Evolutionary conservation across 2,113 vertebrate species (phyloP), one percentile per base, ranked within the genome.

Genomic region (Turdus rufiventris): DNA sequence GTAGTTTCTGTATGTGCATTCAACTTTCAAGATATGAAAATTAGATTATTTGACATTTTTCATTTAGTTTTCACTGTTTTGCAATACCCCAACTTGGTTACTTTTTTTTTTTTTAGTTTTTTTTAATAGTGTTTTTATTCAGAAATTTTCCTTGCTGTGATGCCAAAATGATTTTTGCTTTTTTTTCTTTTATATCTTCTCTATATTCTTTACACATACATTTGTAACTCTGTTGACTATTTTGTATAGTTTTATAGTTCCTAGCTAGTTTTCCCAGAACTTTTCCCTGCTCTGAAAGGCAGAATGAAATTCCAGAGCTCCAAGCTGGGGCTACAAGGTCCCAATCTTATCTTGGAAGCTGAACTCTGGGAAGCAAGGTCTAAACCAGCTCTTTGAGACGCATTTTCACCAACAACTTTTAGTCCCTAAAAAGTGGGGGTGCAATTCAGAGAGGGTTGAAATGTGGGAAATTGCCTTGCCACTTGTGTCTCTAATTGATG

Each of bases 81-180:
- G 36, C 60, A 92, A 88, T 78, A 90, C 31, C 8, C 38, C 24
- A 33, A 53, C 54, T 53, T 94, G 54, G 72, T 92, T 57, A 14
- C 3, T 19, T 29, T 60, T n/a, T 19, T 26, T 21, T 28, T 24
- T 89, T 92, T 87, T 26, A 92, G 54, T 26, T 21, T 28, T 24
- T 89, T 92, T 87, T 26, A 92, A 57, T 7, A 75, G 31, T 74
- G 73, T 29, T 20, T 95, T 97, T 85, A 76, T 90, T 40, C 57
- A 94, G 29, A 62, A 15, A 8, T 54, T 9, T 26, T 96, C 29
- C n/a, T 73, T 96, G 67, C 57, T 40, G 29, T 45, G 47, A 36
- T 53, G 17, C 33, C 1, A 1, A 25, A 33, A 72, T 36, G 26
- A 43, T 31, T 71, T 36, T 56, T 36, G 11, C 11, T 23, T 47